Conservation (phyloP, 2,797 vertebrate species). For the Gallirallus australis region DNA sequence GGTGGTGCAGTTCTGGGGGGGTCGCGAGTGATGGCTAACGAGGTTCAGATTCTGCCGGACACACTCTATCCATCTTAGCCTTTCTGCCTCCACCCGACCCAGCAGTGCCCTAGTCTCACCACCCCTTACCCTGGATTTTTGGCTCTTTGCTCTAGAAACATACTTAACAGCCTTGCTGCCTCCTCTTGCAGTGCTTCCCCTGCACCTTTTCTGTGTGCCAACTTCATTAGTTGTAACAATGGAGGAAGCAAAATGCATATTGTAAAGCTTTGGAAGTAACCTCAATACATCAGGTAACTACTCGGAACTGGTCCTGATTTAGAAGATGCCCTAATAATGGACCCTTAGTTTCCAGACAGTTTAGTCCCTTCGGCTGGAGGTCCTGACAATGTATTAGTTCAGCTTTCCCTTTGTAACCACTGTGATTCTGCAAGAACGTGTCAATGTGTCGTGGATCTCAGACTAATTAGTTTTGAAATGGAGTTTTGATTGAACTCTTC, state of each 20-base stretch:
- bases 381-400: conserved; percentile 79
- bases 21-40: background rate
- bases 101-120: background rate
- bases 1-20: background rate
- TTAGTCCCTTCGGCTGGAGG: conserved; percentile 68
- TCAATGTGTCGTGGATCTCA: conserved; percentile 94
- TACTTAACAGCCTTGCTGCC: background rate
- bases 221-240: background rate
- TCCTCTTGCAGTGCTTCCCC: background rate
- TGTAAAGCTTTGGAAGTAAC: background rate
- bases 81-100: background rate
- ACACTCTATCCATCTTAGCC: background rate
- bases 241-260: background rate
- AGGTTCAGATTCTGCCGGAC: background rate
- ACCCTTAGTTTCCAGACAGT: conserved; percentile 31
- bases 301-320: conserved; percentile 2
- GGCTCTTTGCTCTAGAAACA: background rate
- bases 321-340: conserved; percentile 6
- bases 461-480: conserved; percentile 99
- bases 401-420: conserved; percentile 80
- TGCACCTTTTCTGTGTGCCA: background rate
- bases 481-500: conserved; percentile 99
- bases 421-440: conserved; percentile 87
- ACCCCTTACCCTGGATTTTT: background rate
- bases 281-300: background rate